Conservation (phyloP, 1,140 invertebrate genomes). For the Heterodera carotae region DNA sequence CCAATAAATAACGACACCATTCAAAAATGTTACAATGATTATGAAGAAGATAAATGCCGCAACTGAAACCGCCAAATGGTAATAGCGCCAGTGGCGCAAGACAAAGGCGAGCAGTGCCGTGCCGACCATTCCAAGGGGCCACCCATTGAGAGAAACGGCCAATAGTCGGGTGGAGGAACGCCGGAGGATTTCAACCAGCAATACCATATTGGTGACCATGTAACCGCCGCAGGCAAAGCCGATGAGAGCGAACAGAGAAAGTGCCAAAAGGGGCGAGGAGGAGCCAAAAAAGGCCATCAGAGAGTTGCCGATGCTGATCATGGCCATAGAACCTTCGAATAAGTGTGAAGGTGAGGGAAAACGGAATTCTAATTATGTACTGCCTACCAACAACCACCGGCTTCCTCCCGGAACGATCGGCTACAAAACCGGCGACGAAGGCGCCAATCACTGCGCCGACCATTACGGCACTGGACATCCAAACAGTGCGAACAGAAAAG, state of each 20-base stretch:
- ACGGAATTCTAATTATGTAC: too few relatives aligned
- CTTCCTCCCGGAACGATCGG: conserved; percentile 60
- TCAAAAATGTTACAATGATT: conserved; percentile 38
- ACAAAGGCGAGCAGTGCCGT: conserved; percentile 48
- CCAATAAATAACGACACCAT: not conserved
- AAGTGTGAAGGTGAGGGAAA: too few relatives aligned
- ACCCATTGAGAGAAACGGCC: conserved; percentile 62
- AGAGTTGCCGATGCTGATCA: conserved; percentile 47
- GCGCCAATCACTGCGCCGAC: conserved; percentile 58
- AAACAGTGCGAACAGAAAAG: conserved; percentile 29
- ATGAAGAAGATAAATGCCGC: conserved; percentile 31
- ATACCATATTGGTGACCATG: conserved; percentile 61
- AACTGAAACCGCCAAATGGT: conserved; percentile 40
- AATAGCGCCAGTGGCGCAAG: conserved; percentile 48
- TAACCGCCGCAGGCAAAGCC: conserved; percentile 39
- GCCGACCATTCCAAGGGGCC: conserved; percentile 62
- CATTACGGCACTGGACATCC: conserved; percentile 55
- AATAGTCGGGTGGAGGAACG: conserved; percentile 49
- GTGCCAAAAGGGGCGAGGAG: conserved; percentile 17
- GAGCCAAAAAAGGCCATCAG: conserved; percentile 29
- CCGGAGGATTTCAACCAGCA: conserved; percentile 57
- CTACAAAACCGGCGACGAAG: conserved; percentile 57
- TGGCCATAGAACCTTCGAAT: conserved; percentile 45
- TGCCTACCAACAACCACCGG: conserved; percentile 55
- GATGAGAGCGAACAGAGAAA: conserved; percentile 48